Conservation (phyloP, 2,113 vertebrate genomes). For the Coryphaenoides rupestris region DNA sequence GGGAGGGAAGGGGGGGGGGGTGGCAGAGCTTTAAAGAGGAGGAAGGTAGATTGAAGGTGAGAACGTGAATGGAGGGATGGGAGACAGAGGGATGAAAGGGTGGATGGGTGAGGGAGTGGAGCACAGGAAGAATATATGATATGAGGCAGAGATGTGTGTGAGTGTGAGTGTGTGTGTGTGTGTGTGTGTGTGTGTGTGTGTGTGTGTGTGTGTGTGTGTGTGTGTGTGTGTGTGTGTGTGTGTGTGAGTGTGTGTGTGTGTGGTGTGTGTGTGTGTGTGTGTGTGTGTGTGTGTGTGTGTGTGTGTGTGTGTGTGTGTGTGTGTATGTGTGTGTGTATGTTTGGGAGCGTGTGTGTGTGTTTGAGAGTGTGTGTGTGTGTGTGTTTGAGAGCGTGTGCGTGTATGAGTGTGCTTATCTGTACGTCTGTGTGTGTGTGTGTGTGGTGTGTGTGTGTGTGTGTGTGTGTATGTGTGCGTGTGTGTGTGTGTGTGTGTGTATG, state of each 20-base stretch:
- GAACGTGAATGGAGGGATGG: slow-evolving; percentile 38
- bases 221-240: slow-evolving; percentile 36
- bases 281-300: slow-evolving; percentile 36
- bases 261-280: slow-evolving; percentile 40
- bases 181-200: slow-evolving; percentile 30
- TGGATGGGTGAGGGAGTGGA: slow-evolving; percentile 36
- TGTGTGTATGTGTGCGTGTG: slow-evolving; percentile 38
- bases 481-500: slow-evolving; percentile 43
- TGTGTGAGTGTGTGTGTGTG: slow-evolving; percentile 50
- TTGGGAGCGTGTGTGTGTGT: slow-evolving; percentile 13
- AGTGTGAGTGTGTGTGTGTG: slow-evolving; percentile 18
- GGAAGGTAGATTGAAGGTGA: slow-evolving; percentile 20
- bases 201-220: background rate
- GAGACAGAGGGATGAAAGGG: slow-evolving; percentile 42
- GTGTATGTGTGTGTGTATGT: too few species aligned
- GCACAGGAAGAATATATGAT: slow-evolving; percentile 18
- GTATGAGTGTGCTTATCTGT: too few species aligned
- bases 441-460: slow-evolving; percentile 29
- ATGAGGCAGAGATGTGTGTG: slow-evolving; percentile 16
- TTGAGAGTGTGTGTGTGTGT: slow-evolving; percentile 15
- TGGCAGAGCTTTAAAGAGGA: slow-evolving; percentile 35
- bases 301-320: slow-evolving; percentile 27
- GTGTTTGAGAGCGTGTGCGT: slow-evolving; percentile 30
- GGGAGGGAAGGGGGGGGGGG: slow-evolving; percentile 8
- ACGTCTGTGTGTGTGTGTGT: slow-evolving; percentile 13